A percentile compares a stretch with the other conserved stretches of the same genome.
Conservation (phyloP, 2,797 vertebrate genomes). For the Rhabdomys pumilio region DNA sequence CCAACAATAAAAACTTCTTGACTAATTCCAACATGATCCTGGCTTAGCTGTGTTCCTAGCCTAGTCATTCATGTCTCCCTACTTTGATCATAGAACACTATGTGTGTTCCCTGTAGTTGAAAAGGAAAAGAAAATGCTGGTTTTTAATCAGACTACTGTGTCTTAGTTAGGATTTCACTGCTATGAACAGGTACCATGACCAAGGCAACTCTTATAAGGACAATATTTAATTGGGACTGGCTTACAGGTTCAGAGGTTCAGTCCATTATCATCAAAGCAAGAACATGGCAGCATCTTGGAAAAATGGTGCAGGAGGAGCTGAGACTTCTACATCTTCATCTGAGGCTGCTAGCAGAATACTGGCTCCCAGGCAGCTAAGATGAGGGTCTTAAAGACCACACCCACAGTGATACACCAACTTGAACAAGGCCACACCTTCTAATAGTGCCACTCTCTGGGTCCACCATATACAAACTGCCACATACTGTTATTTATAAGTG, state of each 20-base stretch:
- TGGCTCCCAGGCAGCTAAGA: neutral
- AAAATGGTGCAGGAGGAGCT: neutral
- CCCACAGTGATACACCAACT: neutral
- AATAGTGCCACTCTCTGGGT: neutral
- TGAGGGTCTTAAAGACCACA: neutral
- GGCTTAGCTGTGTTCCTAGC: neutral
- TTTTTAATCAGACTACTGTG: neutral
- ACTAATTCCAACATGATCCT: neutral
- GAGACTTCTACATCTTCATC: neutral
- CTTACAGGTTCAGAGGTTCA: neutral
- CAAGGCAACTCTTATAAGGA: neutral
- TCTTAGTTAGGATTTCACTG: neutral
- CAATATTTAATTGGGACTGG: neutral
- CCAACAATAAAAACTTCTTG: constrained; percentile 47
- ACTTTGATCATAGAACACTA: constrained; percentile 14
- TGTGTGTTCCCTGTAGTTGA: neutral
- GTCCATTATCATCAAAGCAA: neutral
- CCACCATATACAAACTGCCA: neutral
- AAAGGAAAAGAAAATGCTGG: neutral
- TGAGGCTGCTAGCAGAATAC: neutral
- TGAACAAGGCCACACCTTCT: neutral
- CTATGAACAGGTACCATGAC: neutral
- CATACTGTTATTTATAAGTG: constrained; percentile 40
- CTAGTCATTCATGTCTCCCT: neutral
- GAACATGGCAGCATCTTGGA: neutral